Base-by-base conservation (phyloP, 2,888 invertebrate species). In the Chrysolina americana region DNA sequence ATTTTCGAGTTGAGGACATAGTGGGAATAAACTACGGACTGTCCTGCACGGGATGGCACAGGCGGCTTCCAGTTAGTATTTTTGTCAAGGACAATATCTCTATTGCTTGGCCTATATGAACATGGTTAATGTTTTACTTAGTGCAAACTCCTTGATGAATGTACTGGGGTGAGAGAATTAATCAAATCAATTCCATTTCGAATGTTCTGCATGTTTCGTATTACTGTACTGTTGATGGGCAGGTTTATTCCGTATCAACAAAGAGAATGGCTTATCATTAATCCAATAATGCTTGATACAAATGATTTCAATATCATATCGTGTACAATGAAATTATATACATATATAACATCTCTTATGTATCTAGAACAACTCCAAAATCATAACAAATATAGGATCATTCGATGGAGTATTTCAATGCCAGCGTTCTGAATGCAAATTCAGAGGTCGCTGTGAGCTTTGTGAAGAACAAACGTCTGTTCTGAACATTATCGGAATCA, bases 381-480 rank as follows among this genome's bases (percentile, higher is more conserved):
- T 63, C 69, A 70, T 65, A 73, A 69, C 65, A 59, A 59, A 59
- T 59, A 59, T 23, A 28, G 47, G 41, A 69, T 19, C 6, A 71
- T 48, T 65, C 68, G 68, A 62, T 70, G 71, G 74, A 71, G 56
- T 69, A 72, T 66, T 76, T 73, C 76, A 74, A 71, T 74, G 71
- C 71, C 53, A 74, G 71, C 72, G 63, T 72, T 48, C 50, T 28
- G 36, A 59, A 59, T 59, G n/a, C 36, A 59, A 19, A 21, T 13
- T 23, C 13, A 21, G 21, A 53, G 11, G 21, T 21, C 21, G 21
- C 13, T 53, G 13, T 53, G 11, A 21, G 53, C 23, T 21, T 48
- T 23, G 13, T 13, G 21, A 53, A 21, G 13, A 23, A 53, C 17
- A 53, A 23, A 53, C 17, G 19, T 53, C 11, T 53, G 6, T 53